These are phyloP conservation scores for Dilophus febrilis DNA, from an alignment of 2,888 invertebrate species.

Conservation along the genomic window DNA sequence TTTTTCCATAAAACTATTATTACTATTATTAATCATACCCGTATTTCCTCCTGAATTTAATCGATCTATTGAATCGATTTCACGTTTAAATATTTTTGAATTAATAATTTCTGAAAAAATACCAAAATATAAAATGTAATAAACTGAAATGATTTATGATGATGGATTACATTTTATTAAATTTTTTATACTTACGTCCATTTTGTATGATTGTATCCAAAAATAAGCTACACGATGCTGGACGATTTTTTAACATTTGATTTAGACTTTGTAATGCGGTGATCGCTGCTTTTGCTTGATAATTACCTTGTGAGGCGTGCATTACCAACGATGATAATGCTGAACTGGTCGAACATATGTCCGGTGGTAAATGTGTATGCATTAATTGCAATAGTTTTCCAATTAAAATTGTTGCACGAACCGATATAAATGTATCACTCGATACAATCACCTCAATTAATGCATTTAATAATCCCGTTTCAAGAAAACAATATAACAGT, in stretches of 20 bases:
- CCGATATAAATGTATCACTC: conserved; percentile 76
- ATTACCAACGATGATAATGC: conserved; percentile 68
- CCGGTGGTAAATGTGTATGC: conserved; percentile 70
- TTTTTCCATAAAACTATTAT: conserved; percentile 20
- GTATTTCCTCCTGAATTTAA: too few relatives aligned
- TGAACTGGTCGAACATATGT: conserved; percentile 67
- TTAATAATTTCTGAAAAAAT: conserved; percentile 22
- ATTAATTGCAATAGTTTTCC: conserved; percentile 76
- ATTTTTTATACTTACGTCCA: conserved; percentile 17
- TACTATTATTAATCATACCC: neutral
- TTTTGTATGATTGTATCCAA: conserved; percentile 60
- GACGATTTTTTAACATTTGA: conserved; percentile 61
- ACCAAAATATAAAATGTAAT: conserved; percentile 3
- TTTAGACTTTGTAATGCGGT: conserved; percentile 63
- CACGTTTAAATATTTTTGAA: conserved; percentile 27
- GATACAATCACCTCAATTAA: conserved; percentile 82
- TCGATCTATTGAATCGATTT: conserved; percentile 23
- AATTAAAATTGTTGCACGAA: conserved; percentile 77
- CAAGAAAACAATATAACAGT: conserved; percentile 73
- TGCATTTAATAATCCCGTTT: conserved; percentile 72
- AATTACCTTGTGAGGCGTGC: conserved; percentile 60
- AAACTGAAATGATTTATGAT: too few relatives aligned
- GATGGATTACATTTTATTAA: neutral
- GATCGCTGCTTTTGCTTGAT: conserved; percentile 68
- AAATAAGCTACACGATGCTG: conserved; percentile 67